Percentiles rank a stretch among this genome's conserved stretches.
Conservation (phyloP, 2,888 invertebrate genomes). For the Lasius fuliginosus region DNA sequence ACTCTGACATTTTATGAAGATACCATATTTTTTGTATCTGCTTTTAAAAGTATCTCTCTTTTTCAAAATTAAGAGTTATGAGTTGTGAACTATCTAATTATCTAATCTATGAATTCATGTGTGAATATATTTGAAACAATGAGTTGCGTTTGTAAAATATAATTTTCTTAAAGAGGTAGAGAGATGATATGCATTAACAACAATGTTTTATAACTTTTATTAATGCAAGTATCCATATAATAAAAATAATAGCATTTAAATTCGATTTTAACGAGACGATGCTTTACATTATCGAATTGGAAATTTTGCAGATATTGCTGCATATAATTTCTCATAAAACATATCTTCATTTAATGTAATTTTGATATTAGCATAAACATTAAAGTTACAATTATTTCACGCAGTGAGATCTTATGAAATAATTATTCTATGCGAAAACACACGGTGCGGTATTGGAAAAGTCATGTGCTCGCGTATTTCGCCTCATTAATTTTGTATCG, state of each 20-base stretch:
- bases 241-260: slow-evolving; percentile 7
- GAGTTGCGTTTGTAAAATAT: background rate
- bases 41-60: background rate
- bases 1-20: slow-evolving; percentile 8
- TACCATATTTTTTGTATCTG: background rate
- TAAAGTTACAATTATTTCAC: slow-evolving; percentile 42
- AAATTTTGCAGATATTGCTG: slow-evolving; percentile 19
- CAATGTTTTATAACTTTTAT: background rate
- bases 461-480: slow-evolving; percentile 58
- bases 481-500: slow-evolving; percentile 60
- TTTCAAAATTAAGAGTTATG: background rate
- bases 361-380: slow-evolving; percentile 42
- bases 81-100: background rate
- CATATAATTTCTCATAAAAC: slow-evolving; percentile 1
- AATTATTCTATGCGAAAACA: slow-evolving; percentile 41
- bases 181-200: background rate
- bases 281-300: background rate
- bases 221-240: background rate
- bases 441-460: slow-evolving; percentile 33
- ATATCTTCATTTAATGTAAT: slow-evolving; percentile 24
- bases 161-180: background rate
- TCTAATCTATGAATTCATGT: background rate
- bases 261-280: background rate
- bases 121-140: background rate
- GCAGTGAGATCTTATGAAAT: slow-evolving; percentile 45